phyloP scores from a whole-genome alignment of 35 echinoderm and acorn worm species.

The Heliocidaris tuberculata region DNA sequence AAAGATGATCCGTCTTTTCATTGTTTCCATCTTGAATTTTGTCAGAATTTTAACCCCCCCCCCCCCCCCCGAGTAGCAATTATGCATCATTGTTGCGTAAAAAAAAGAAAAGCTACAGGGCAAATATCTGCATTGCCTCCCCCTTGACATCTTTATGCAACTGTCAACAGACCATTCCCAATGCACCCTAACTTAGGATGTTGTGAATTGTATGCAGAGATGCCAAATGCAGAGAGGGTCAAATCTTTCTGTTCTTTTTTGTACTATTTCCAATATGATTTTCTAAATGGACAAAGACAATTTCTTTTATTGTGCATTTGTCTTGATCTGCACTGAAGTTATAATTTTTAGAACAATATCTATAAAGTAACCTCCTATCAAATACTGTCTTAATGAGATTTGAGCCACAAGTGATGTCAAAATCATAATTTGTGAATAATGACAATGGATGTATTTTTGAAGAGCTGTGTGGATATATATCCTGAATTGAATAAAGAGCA shows the following conservation, averaged over 20 bases:
- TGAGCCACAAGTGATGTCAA: no score
- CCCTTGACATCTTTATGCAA: not conserved
- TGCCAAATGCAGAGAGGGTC: not conserved
- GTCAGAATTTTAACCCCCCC: not conserved
- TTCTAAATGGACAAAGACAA: not conserved
- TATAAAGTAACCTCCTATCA: no score
- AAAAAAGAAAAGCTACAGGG: not conserved
- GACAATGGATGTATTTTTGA: no score
- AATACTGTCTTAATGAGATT: no score
- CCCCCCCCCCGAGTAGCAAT: not conserved
- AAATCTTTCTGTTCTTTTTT: not conserved
- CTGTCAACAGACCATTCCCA: not conserved
- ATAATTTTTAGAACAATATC: no score
- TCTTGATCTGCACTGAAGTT: no score
- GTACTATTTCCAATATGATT: not conserved
- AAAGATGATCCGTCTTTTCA: not conserved
- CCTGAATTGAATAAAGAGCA: no score
- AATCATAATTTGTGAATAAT: no score
- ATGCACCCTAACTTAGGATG: not conserved
- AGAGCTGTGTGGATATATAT: no score
- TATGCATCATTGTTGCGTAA: not conserved
- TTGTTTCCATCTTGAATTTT: not conserved
- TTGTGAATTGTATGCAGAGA: not conserved
- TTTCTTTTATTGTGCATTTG: no score
- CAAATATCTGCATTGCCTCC: not conserved